Percentiles rank a stretch among this genome's conserved stretches.
Conservation (phyloP, 2,113 vertebrate genomes). For the Pongo abelii region DNA sequence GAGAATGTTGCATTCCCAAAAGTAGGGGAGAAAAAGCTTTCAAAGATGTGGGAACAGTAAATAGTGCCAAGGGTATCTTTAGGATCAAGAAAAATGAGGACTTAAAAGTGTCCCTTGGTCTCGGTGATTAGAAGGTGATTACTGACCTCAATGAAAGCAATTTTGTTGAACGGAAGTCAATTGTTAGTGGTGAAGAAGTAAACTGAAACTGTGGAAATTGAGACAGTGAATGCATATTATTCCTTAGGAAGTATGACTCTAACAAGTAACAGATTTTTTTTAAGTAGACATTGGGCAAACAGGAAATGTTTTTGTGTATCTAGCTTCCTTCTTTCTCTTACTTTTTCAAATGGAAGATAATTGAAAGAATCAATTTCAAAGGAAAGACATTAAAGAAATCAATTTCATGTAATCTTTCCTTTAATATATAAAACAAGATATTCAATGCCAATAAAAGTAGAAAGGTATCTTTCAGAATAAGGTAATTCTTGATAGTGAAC, state of each 20-base stretch:
- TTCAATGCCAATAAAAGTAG: neutral
- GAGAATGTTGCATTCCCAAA: neutral
- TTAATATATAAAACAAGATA: neutral
- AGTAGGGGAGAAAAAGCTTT: neutral
- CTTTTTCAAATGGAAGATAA: neutral
- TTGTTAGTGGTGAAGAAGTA: neutral
- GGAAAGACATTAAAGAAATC: neutral
- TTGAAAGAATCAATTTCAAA: neutral
- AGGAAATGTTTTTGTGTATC: neutral
- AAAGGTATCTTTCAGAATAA: neutral
- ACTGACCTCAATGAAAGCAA: neutral
- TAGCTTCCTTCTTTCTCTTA: neutral
- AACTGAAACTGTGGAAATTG: neutral
- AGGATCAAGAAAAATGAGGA: neutral
- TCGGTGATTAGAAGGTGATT: neutral
- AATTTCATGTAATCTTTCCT: neutral
- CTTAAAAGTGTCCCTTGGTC: neutral
- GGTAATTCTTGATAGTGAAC: neutral
- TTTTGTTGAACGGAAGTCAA: neutral
- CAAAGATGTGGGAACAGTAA: neutral
- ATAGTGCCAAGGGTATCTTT: neutral
- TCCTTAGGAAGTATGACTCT: neutral
- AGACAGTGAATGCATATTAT: neutral
- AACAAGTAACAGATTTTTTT: neutral
- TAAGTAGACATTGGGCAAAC: neutral